Evolutionary conservation across 2,888 invertebrate species (phyloP).

Genomic region (Toxonevra muliebris): DNA sequence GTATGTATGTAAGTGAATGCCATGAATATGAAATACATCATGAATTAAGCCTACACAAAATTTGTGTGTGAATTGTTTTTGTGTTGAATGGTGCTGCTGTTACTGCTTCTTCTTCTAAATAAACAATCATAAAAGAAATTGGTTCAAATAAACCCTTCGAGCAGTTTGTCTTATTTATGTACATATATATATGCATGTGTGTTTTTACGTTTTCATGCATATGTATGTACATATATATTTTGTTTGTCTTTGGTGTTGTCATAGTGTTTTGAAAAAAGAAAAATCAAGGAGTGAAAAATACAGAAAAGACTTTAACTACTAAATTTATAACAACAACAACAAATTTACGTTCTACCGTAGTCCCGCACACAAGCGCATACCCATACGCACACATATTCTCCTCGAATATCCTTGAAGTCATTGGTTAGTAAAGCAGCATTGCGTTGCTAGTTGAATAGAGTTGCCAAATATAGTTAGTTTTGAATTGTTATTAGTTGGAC

Average conservation of each 20-base stretch:
- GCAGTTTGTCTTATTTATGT: neutral
- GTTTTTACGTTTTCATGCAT: slow-evolving; percentile 35
- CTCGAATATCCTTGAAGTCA: slow-evolving; percentile 2
- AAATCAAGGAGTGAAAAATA: slow-evolving; percentile 27
- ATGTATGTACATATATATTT: slow-evolving; percentile 11
- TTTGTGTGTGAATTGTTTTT: neutral
- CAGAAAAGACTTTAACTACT: slow-evolving; percentile 23
- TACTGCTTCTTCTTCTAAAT: neutral
- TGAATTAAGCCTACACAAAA: too few species aligned
- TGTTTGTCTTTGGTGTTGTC: slow-evolving; percentile 27
- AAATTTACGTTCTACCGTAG: neutral
- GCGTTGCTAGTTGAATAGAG: neutral
- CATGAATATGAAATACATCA: too few species aligned
- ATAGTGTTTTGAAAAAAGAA: slow-evolving; percentile 24
- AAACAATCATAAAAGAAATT: slow-evolving; percentile 13
- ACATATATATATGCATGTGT: slow-evolving; percentile 20
- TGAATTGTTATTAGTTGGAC: neutral
- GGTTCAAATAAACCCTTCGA: slow-evolving; percentile 26
- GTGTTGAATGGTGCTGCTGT: neutral
- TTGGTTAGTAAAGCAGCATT: slow-evolving; percentile 26
- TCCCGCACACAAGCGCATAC: too few species aligned
- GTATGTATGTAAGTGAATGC: too few species aligned
- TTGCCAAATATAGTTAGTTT: neutral
- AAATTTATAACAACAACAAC: neutral
- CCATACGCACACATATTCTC: neutral